Percentiles rank a stretch among this genome's conserved stretches.
Conservation (phyloP, 64 coral and sea anemone genomes). For the Porites australiensis region DNA sequence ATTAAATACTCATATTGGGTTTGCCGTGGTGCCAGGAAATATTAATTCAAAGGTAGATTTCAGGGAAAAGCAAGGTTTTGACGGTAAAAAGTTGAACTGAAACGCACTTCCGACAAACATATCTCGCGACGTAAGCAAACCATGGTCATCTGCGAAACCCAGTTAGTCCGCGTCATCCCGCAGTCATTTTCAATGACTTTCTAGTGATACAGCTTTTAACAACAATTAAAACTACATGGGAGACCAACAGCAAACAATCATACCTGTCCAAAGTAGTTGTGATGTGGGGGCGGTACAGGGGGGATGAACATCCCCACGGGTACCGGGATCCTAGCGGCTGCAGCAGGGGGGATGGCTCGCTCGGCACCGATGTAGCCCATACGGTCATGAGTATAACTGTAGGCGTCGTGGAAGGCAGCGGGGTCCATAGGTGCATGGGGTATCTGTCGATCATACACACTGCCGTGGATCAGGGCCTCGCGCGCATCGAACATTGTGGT, state of each 20-base stretch:
- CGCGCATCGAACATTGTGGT: conserved; percentile 99
- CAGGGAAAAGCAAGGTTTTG: no score
- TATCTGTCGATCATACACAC: conserved; percentile 87
- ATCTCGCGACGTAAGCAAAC: no score
- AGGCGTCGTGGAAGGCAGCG: conserved; percentile 85
- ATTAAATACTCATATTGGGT: no score
- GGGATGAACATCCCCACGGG: conserved; percentile 99
- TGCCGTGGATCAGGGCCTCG: conserved; percentile 90
- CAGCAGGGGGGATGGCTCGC: conserved; percentile 87
- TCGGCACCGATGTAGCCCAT: conserved; percentile 97
- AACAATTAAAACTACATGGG: no score
- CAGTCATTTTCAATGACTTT: no score
- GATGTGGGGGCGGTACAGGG: conserved; percentile 92
- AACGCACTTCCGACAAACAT: no score
- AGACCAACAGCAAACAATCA: background rate
- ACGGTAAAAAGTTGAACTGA: no score
- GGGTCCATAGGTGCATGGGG: conserved; percentile 85
- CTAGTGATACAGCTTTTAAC: no score
- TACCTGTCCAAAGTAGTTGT: conserved; percentile 93
- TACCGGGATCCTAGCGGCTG: conserved; percentile 95
- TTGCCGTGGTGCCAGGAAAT: no score
- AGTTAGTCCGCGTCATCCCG: no score
- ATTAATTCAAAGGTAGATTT: no score
- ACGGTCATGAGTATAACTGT: conserved; percentile 95
- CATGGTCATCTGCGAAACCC: no score